These are phyloP conservation scores for Pseudococcus jackbeardsleyi DNA, from an alignment of 2,888 invertebrate genomes.

Conservation along the genomic window DNA sequence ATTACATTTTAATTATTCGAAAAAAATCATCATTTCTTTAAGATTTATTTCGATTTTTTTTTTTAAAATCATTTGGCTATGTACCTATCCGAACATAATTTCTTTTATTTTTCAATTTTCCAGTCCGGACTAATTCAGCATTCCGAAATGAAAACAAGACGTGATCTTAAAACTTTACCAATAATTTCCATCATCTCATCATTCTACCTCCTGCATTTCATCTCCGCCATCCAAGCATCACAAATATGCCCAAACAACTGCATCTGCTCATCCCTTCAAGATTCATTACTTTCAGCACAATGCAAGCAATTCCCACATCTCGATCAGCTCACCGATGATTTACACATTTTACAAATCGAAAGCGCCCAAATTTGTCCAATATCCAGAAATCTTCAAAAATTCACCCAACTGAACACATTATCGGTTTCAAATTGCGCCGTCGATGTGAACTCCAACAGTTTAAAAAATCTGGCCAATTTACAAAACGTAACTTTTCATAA, in stretches of 20 bases:
- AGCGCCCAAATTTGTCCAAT: neutral
- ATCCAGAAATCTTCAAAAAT: neutral
- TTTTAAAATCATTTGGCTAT: too few species aligned
- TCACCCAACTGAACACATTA: neutral
- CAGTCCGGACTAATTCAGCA: neutral
- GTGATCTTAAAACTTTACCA: neutral
- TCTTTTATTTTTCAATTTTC: neutral
- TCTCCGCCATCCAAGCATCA: neutral
- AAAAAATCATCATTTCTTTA: too few species aligned
- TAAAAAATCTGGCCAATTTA: neutral
- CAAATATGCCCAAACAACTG: neutral
- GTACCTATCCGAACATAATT: too few species aligned
- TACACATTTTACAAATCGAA: neutral
- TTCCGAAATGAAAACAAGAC: neutral
- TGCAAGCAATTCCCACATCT: neutral
- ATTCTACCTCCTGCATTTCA: neutral
- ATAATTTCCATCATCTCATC: neutral
- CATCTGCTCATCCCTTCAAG: neutral
- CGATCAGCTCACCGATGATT: neutral
- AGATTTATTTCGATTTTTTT: too few species aligned
- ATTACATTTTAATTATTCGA: too few species aligned
- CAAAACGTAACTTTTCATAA: conserved; percentile 6
- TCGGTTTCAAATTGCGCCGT: neutral
- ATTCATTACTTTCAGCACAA: neutral
- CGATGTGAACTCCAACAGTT: neutral